Evolutionary conservation across 1,140 invertebrate genomes (phyloP).

Genomic region (Lucilia sericata): DNA sequence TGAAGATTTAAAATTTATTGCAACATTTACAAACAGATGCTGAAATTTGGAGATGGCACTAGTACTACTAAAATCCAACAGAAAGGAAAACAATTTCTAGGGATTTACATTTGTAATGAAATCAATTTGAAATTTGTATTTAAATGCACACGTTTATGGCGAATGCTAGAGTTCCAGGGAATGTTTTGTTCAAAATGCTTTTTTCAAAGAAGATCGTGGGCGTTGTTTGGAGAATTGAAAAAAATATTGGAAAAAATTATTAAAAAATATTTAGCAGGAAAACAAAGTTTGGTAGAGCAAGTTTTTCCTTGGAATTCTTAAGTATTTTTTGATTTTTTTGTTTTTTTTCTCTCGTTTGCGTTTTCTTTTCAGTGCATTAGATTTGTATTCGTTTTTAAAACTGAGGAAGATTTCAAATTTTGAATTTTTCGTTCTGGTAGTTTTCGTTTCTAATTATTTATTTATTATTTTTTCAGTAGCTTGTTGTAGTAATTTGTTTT

Average conservation of each 20-base stretch:
- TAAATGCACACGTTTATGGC: neutral
- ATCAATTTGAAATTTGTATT: neutral
- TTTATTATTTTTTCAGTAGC: neutral
- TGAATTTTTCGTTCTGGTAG: neutral
- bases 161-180: neutral
- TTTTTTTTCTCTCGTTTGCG: neutral
- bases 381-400: neutral
- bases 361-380: neutral
- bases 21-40: neutral
- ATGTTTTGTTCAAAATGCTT: neutral
- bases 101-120: neutral
- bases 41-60: neutral
- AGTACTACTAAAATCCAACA: neutral
- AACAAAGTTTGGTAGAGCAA: neutral
- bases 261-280: neutral
- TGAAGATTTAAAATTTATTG: neutral
- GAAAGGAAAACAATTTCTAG: neutral
- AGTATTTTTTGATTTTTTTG: neutral
- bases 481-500: conserved; percentile 12
- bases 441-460: neutral
- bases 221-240: neutral
- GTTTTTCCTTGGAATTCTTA: neutral
- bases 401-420: neutral
- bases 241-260: neutral
- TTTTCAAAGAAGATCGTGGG: neutral